phyloP scores from a whole-genome alignment of 2,113 vertebrate species.

The Castor canadensis region DNA sequence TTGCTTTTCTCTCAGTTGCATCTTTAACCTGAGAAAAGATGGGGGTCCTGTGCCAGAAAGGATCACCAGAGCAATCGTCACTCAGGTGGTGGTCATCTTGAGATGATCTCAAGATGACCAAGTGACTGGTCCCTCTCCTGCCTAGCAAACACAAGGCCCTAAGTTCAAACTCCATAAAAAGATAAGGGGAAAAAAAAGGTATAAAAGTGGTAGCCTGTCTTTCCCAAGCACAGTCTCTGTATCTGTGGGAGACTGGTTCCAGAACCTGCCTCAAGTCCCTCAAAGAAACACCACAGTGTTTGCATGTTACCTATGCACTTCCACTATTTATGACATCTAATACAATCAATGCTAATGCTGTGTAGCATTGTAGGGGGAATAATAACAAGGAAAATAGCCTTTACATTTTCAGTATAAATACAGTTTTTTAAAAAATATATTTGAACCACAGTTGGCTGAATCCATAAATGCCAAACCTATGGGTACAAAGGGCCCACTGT shows the following conservation, averaged over 20 bases:
- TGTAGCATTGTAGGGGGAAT: background rate
- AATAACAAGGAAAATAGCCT: background rate
- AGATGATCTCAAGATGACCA: no score
- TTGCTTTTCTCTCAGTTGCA: no score
- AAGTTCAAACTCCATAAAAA: no score
- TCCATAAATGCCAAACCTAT: background rate
- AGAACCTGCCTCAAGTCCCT: background rate
- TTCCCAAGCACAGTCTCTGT: background rate
- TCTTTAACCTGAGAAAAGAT: no score
- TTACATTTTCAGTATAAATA: background rate
- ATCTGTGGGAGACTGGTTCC: background rate
- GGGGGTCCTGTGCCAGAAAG: no score
- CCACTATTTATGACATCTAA: background rate
- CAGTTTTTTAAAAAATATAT: background rate
- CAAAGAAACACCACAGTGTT: background rate
- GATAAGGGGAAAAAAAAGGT: no score
- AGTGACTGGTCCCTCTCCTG: no score
- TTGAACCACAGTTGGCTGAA: background rate
- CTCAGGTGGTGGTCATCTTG: no score
- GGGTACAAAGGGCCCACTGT: background rate
- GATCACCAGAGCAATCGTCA: no score
- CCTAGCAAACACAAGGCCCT: no score
- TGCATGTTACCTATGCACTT: background rate
- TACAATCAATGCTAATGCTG: no score
- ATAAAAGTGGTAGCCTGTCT: no score